phyloP scores from a whole-genome alignment of 23 tunicate species.

The Styela plicata region DNA sequence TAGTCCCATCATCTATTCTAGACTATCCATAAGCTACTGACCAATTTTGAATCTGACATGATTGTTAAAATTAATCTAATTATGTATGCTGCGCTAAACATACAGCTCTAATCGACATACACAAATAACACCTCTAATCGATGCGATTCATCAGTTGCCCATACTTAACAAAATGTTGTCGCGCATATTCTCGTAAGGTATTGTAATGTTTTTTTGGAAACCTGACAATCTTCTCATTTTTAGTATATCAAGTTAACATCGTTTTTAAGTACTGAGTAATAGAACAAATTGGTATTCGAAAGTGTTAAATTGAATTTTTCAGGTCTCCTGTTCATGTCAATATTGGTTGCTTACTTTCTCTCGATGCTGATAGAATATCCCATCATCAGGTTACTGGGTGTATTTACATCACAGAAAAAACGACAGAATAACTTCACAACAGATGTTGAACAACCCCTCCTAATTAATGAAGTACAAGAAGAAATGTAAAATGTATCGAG shows the following conservation, averaged over 20 bases:
- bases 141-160: too few relatives aligned
- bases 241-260: background rate
- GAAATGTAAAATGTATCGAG: background rate
- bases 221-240: background rate
- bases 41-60: too few relatives aligned
- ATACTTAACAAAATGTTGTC: too few relatives aligned
- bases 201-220: background rate
- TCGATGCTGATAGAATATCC: constrained; percentile 56
- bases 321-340: constrained; percentile 23
- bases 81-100: too few relatives aligned
- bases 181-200: too few relatives aligned
- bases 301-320: background rate
- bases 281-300: background rate
- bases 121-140: too few relatives aligned
- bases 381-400: background rate
- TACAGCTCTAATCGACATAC: too few relatives aligned
- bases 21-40: too few relatives aligned
- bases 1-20: too few relatives aligned
- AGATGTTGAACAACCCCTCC: background rate
- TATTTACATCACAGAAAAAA: background rate
- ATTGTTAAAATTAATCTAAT: too few relatives aligned
- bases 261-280: background rate
- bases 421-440: background rate
- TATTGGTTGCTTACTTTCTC: constrained; percentile 24
- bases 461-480: background rate